Conservation (phyloP, 2,797 vertebrate genomes). For the Sus cebifrons region DNA sequence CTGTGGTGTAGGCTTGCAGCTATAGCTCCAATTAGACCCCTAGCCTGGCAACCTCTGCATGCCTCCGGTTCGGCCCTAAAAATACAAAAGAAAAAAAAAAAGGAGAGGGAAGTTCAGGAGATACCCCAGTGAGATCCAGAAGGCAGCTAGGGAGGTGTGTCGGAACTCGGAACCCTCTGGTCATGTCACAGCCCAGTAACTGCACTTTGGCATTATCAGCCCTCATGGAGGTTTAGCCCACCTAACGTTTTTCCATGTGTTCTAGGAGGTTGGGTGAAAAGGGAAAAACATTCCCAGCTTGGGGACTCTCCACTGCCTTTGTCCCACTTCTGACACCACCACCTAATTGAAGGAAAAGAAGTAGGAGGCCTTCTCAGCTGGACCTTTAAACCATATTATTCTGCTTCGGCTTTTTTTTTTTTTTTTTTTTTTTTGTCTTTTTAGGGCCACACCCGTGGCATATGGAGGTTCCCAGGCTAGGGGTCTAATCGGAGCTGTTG, state of each 20-base stretch:
- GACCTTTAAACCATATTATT: not conserved
- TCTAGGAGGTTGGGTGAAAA: not conserved
- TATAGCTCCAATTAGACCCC: too few relatives aligned
- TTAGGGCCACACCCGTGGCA: too few relatives aligned
- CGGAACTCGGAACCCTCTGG: not conserved
- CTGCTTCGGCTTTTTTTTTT: not conserved
- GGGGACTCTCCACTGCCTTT: not conserved
- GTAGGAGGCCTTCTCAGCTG: not conserved
- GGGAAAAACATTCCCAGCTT: not conserved
- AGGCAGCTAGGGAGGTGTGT: not conserved
- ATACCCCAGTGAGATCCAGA: not conserved
- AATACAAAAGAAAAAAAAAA: too few relatives aligned
- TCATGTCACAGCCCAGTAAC: fast-evolving
- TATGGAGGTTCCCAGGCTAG: too few relatives aligned
- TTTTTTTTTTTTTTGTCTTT: too few relatives aligned
- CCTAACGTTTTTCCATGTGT: not conserved
- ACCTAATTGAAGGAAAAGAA: not conserved
- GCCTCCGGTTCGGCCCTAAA: too few relatives aligned
- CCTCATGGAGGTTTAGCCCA: not conserved
- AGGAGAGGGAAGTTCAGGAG: not conserved
- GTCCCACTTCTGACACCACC: not conserved
- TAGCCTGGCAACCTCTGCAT: too few relatives aligned
- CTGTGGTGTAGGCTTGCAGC: too few relatives aligned
- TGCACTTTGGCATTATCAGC: not conserved
- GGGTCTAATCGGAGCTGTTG: too few relatives aligned